Conservation (phyloP, 2,888 invertebrate species). For the Hecatera dysodea region DNA sequence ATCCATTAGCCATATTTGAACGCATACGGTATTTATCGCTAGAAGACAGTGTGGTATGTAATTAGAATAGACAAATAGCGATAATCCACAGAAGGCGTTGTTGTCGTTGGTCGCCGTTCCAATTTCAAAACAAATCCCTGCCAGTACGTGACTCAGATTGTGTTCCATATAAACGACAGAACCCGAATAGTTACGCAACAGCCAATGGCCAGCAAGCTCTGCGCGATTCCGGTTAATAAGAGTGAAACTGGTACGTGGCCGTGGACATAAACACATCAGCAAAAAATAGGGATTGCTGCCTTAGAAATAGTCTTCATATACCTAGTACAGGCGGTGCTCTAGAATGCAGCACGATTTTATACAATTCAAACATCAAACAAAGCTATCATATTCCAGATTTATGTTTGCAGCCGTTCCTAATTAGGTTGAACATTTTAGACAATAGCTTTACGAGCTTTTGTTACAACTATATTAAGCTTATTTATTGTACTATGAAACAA, state of each 20-base stretch:
- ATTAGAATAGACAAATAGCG: slow-evolving; percentile 85
- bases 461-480: slow-evolving; percentile 55
- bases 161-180: slow-evolving; percentile 84
- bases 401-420: slow-evolving; percentile 45
- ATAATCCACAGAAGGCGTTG: slow-evolving; percentile 87
- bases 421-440: slow-evolving; percentile 51
- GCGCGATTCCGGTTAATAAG: slow-evolving; percentile 79
- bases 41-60: slow-evolving; percentile 67
- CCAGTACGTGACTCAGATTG: slow-evolving; percentile 89
- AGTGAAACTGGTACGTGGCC: slow-evolving; percentile 82
- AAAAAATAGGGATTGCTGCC: slow-evolving; percentile 62
- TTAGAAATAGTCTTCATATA: slow-evolving; percentile 67
- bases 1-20: slow-evolving; percentile 32
- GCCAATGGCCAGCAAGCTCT: slow-evolving; percentile 70
- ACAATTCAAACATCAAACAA: slow-evolving; percentile 43
- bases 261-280: slow-evolving; percentile 67
- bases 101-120: slow-evolving; percentile 85
- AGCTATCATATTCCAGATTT: slow-evolving; percentile 53
- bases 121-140: slow-evolving; percentile 90
- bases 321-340: slow-evolving; percentile 29
- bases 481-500: slow-evolving; percentile 36
- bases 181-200: slow-evolving; percentile 76
- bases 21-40: slow-evolving; percentile 46
- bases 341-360: slow-evolving; percentile 32
- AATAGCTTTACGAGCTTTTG: slow-evolving; percentile 62